Evolutionary conservation across 1,140 invertebrate genomes (phyloP).

Genomic region (Cyclina sinensis): DNA sequence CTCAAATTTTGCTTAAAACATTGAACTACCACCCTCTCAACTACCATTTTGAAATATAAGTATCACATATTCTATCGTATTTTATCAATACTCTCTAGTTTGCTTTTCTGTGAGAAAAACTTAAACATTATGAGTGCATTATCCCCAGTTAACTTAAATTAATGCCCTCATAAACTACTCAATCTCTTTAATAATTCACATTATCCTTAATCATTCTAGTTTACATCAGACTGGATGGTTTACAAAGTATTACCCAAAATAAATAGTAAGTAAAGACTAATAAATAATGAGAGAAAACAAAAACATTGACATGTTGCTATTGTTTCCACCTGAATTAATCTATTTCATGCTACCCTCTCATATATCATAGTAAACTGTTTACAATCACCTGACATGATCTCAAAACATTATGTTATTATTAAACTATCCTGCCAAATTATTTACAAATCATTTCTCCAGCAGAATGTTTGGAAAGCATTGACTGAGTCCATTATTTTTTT

Average conservation of each 20-base stretch:
- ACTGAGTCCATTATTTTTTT: background rate
- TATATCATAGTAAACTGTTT: background rate
- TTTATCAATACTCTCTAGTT: too few species aligned
- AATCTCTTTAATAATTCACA: background rate
- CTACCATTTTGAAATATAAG: too few species aligned
- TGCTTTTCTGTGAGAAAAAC: background rate
- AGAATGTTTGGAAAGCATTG: background rate
- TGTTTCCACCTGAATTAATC: background rate
- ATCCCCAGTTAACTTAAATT: background rate
- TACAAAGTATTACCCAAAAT: background rate
- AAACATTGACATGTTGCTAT: background rate
- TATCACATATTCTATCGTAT: too few species aligned
- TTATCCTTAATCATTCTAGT: background rate
- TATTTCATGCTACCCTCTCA: background rate
- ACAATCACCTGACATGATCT: slow-evolving; percentile 27
- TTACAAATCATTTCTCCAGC: background rate
- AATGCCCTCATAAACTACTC: background rate
- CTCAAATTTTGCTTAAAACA: too few species aligned
- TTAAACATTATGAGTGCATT: background rate
- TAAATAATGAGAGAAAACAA: background rate
- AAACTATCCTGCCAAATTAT: slow-evolving; percentile 50
- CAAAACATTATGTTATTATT: slow-evolving; percentile 19
- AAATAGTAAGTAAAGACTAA: background rate
- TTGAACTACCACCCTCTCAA: too few species aligned
- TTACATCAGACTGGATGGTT: background rate